Base-by-base conservation (phyloP, 2,888 invertebrate genomes). In the Aporophyla nigra region DNA sequence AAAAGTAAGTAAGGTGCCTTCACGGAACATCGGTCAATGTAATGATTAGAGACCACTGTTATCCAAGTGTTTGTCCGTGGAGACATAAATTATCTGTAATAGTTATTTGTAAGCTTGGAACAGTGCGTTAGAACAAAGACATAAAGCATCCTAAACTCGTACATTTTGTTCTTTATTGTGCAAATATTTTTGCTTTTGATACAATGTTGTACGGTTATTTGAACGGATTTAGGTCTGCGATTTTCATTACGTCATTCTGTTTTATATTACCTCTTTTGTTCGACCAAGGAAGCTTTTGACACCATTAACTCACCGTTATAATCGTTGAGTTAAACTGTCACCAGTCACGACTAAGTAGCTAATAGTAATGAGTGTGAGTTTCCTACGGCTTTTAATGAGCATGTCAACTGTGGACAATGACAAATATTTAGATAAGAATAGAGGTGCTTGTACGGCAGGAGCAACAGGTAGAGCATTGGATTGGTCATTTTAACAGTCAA, bases 351-450 rank as follows among this genome's bases (percentile, higher is more conserved):
- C 88, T 85, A 74, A 86, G 84, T 87, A 87, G 87, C 88, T 88
- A 90, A 91, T 88, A 89, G 90, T 91, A 91, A 92, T 91, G 92
- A 91, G 89, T 86, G 85, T 89, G 84, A 87, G 87, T 88, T 90
- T 87, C 89, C 85, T 84, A 84, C 76, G 70, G 51, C 81, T 71
- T 82, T 86, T 91, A 92, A 92, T 89, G 90, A 88, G 87, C 88
- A 88, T 90, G 90, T 88, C 87, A 87, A 87, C 86, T 82, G 85
- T 87, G 86, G 90, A 91, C 90, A 90, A 89, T 85, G 88, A 59
- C 73, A 70, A 73, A 73, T 79, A 77, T 72, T 72, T 67, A 78
- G 69, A 82, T 69, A 62, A 72, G 19, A 19, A n/a, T 67, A 65
- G 62, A 46, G 10, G 58, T 27, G 40, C 40, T 68, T 53, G 19